A percentile compares a stretch with the other conserved stretches of the same genome.
Conservation (phyloP, 2,888 invertebrate genomes). For the Xylophagus ater region DNA sequence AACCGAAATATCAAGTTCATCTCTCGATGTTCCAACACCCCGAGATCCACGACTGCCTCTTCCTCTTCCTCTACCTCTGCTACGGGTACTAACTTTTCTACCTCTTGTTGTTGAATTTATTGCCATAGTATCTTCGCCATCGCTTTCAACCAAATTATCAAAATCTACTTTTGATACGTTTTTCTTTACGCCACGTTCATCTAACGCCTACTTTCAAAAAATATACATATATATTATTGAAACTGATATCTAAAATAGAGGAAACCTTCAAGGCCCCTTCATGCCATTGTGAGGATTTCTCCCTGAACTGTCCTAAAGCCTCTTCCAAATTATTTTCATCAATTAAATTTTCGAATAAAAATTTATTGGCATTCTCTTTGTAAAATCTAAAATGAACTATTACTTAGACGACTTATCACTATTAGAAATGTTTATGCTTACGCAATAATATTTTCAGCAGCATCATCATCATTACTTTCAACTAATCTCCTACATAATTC, state of each 20-base stretch:
- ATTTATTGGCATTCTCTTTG: slow-evolving; percentile 40
- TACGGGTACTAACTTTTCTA: slow-evolving; percentile 8
- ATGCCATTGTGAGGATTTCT: slow-evolving; percentile 18
- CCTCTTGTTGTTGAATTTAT: slow-evolving; percentile 20
- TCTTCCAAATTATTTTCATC: slow-evolving; percentile 41
- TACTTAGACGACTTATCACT: slow-evolving; percentile 13
- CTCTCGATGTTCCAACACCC: too few species aligned
- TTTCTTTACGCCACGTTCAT: slow-evolving; percentile 12
- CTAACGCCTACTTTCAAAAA: too few species aligned
- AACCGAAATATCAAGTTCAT: slow-evolving; percentile 13
- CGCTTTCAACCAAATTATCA: slow-evolving; percentile 39
- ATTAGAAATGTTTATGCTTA: slow-evolving; percentile 27
- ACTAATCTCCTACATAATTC: slow-evolving; percentile 60
- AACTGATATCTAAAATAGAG: slow-evolving; percentile 11
- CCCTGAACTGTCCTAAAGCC: slow-evolving; percentile 41
- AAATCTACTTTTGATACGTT: slow-evolving; percentile 1
- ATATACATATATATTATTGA: too few species aligned
- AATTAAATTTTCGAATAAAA: slow-evolving; percentile 42
- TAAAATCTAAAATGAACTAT: slow-evolving; percentile 39
- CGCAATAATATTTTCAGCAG: slow-evolving; percentile 44
- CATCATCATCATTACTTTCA: slow-evolving; percentile 48
- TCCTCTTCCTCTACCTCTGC: slow-evolving; percentile 20
- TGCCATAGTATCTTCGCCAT: slow-evolving; percentile 34
- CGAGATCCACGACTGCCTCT: slow-evolving; percentile 23
- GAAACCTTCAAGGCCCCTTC: slow-evolving; percentile 13